Evolutionary conservation across 1,140 invertebrate species (phyloP), one percentile per base, ranked within the genome.

Genomic region (Aphelinus certus): DNA sequence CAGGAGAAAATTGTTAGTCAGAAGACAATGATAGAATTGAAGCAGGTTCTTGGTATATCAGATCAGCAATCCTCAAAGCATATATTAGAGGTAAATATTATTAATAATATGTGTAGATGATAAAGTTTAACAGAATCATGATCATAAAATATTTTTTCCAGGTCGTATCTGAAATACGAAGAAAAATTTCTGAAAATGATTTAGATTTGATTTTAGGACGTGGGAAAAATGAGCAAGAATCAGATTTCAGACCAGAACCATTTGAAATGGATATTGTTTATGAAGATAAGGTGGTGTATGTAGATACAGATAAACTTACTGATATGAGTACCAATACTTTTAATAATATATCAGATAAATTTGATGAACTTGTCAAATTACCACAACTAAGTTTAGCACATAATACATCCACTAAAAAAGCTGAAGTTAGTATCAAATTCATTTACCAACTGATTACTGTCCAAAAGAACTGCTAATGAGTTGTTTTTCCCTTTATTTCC

Each of bases 1-100:
- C 85, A 90, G 76, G 88, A 91, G 58, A 88, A 89, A 72, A 85
- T 89, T 73, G 89, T 93, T 4, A 89, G 90, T 71, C 84, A 89
- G 3, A 89, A 89, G 71, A 89, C 90, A 83, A 79, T 88, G 42
- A 84, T 85, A 51, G 79, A 89, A 79, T 86, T 91, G 58, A 89
- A 88, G 66, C 89, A 89, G 80, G 90, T 88, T 75, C 90, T 91
- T 84, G 91, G 90, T 2, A 83, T 84, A 75, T 84, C 90, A 47
- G 84, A 86, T 4, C 81, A 82, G 43, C 77, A 86, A 4, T 86
- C 82, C 43, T 88, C 88, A 26, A 86, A 89, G 79, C 87, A 90
- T 79, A 89, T 92, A 66, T 89, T 89, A 86, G 80, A 88, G 79
- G 90, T 92, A 82, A 65, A 43, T 76, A 70, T 26, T 26, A 26